Percentiles rank a stretch among this genome's conserved stretches.
Conservation (phyloP, 1,140 invertebrate species). For the Halictus rubicundus region DNA sequence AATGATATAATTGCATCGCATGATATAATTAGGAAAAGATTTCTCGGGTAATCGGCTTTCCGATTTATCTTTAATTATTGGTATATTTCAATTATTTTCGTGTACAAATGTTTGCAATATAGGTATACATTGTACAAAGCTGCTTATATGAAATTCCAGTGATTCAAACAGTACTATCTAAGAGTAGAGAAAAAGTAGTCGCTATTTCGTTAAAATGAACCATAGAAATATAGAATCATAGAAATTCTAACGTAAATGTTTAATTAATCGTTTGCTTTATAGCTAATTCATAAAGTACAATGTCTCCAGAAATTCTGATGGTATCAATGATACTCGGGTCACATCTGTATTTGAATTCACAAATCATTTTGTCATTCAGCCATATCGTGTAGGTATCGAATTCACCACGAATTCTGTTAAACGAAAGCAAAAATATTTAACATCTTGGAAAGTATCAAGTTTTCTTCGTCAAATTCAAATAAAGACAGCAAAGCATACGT, state of each 20-base stretch:
- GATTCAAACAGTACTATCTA: no score
- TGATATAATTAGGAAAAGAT: no score
- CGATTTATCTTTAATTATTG: no score
- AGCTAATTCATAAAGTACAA: constrained; percentile 70
- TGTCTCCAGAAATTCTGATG: constrained; percentile 74
- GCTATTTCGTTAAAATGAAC: neutral
- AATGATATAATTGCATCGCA: no score
- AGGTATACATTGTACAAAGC: no score
- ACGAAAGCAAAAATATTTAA: constrained; percentile 11
- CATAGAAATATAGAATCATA: no score
- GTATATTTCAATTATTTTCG: no score
- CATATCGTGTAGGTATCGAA: constrained; percentile 73
- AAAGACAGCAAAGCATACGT: constrained; percentile 63
- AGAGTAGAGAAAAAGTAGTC: neutral
- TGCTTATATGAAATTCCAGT: no score
- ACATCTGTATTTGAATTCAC: constrained; percentile 74
- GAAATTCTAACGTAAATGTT: neutral
- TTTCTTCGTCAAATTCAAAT: neutral
- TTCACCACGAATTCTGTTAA: constrained; percentile 72
- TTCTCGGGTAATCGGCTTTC: no score
- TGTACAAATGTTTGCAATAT: no score
- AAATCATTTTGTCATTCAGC: constrained; percentile 75
- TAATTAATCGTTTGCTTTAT: constrained; percentile 45
- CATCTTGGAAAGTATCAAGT: neutral
- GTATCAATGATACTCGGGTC: constrained; percentile 70